Evolutionary conservation across 2,797 vertebrate genomes (phyloP).

Genomic region (Corythornis leucogaster): DNA sequence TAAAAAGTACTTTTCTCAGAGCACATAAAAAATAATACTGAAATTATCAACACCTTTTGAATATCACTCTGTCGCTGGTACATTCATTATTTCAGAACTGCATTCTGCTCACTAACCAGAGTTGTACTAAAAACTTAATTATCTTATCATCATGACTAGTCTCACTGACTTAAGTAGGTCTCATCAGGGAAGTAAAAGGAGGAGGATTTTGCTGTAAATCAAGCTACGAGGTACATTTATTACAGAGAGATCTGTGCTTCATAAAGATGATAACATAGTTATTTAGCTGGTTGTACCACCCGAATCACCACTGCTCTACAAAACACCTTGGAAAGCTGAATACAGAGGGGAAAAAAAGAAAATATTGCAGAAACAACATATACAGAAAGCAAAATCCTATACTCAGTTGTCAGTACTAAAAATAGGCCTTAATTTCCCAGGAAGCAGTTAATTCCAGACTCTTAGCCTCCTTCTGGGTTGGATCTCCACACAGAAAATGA

Average conservation of each 20-base stretch:
- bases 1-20: conserved; percentile 7
- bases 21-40: not conserved
- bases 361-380: not conserved
- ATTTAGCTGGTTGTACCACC: conserved; percentile 10
- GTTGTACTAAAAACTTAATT: conserved; percentile 69
- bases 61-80: not conserved
- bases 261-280: conserved; percentile 30
- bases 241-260: conserved; percentile 35
- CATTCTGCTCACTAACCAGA: conserved; percentile 54
- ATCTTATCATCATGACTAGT: conserved; percentile 64
- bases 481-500: not conserved
- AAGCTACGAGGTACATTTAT: conserved; percentile 49
- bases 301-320: not conserved
- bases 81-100: conserved; percentile 33
- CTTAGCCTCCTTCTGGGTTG: not conserved
- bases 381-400: not conserved
- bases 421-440: not conserved
- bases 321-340: not conserved
- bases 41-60: conserved; percentile 17
- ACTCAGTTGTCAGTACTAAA: not conserved
- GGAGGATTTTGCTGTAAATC: conserved; percentile 60
- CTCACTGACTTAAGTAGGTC: conserved; percentile 58
- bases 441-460: not conserved
- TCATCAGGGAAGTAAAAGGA: conserved; percentile 45
- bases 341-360: not conserved